phyloP scores from a whole-genome alignment of 2,888 invertebrate genomes.

The Leucophora obtusa region DNA sequence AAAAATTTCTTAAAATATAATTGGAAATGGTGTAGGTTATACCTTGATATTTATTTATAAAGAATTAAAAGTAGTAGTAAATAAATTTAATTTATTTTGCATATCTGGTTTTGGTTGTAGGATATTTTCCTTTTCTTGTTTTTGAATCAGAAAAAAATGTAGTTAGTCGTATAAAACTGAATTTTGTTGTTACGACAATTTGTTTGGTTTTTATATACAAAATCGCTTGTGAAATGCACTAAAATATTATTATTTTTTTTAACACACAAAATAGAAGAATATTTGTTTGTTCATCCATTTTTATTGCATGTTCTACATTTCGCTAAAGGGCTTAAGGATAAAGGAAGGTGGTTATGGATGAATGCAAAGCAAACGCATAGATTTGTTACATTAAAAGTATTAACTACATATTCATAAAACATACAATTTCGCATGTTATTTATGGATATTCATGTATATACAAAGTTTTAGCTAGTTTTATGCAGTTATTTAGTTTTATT shows the following conservation, averaged over 20 bases:
- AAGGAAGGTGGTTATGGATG: not conserved
- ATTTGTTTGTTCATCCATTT: not conserved
- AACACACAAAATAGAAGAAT: not conserved
- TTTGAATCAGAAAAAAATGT: not conserved
- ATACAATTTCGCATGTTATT: not conserved
- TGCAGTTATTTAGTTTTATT: not conserved
- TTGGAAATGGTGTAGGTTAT: not conserved
- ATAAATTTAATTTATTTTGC: conserved; percentile 16
- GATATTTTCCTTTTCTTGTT: not conserved
- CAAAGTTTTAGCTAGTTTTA: not conserved
- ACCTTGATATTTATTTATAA: not conserved
- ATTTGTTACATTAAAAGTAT: conserved; percentile 10
- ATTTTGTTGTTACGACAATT: not conserved
- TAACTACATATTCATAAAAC: not conserved
- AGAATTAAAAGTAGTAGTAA: conserved; percentile 1
- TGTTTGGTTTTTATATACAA: conserved; percentile 20
- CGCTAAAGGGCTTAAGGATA: not conserved
- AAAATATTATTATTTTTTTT: conserved; percentile 27
- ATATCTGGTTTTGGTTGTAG: conserved; percentile 19
- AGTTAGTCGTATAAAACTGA: not conserved
- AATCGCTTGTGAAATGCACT: conserved; percentile 43
- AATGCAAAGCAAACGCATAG: not conserved
- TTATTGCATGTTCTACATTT: conserved; percentile 26
- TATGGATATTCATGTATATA: conserved; percentile 14
- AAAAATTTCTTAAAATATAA: not conserved